Percentiles rank a stretch among this genome's conserved stretches.
phyloP scores from a whole-genome alignment of 2,888 invertebrate species.

The Disparrhopalites patrizii region DNA sequence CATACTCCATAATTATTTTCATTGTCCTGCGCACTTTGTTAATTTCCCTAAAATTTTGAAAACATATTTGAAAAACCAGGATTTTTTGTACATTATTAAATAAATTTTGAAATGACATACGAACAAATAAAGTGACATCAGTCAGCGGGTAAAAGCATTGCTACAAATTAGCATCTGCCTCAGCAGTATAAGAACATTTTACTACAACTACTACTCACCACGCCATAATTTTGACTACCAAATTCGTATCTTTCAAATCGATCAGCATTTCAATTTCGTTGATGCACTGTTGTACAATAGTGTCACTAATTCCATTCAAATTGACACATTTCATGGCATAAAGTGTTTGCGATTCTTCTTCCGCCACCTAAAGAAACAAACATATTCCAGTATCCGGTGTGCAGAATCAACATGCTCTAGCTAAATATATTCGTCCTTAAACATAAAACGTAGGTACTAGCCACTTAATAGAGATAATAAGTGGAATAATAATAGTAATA shows the following conservation, averaged over 20 bases:
- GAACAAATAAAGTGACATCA: neutral
- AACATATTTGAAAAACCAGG: slow-evolving; percentile 28
- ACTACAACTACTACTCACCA: slow-evolving; percentile 78
- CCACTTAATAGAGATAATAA: too few relatives aligned
- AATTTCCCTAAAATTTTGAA: slow-evolving; percentile 71
- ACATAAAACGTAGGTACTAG: too few relatives aligned
- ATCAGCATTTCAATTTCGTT: slow-evolving; percentile 83
- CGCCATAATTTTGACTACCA: slow-evolving; percentile 79
- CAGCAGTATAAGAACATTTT: too few relatives aligned
- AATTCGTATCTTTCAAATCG: slow-evolving; percentile 73
- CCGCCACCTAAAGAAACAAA: slow-evolving; percentile 62
- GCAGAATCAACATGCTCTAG: too few relatives aligned
- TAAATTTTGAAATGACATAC: too few relatives aligned
- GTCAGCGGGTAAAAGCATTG: too few relatives aligned
- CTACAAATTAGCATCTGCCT: too few relatives aligned
- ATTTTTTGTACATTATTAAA: too few relatives aligned
- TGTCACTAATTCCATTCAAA: slow-evolving; percentile 65
- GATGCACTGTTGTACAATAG: slow-evolving; percentile 70
- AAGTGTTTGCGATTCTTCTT: slow-evolving; percentile 58
- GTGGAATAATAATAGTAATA: neutral
- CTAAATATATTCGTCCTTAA: slow-evolving; percentile 21
- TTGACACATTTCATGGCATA: slow-evolving; percentile 80
- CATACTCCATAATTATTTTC: slow-evolving; percentile 86
- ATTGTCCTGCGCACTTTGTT: slow-evolving; percentile 61
- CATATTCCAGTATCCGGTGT: too few relatives aligned